These are phyloP conservation scores for Geotrupes spiniger DNA, from an alignment of 2,888 invertebrate species.

Conservation along the genomic window DNA sequence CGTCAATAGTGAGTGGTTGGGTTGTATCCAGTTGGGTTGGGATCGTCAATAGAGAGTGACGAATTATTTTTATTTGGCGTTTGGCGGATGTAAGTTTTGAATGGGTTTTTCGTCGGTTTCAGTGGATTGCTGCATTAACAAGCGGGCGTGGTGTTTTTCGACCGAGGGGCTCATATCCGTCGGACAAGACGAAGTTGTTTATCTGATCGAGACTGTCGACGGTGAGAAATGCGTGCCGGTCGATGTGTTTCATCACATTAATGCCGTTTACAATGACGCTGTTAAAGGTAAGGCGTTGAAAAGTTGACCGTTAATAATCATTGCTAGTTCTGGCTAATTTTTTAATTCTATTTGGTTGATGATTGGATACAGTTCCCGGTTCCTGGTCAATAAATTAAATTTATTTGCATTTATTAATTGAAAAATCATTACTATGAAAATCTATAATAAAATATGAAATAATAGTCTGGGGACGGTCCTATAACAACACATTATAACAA, in stretches of 20 bases:
- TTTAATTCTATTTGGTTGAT: too few relatives aligned
- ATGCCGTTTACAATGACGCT: constrained; percentile 68
- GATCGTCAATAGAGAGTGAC: too few relatives aligned
- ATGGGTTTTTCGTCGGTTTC: constrained; percentile 13
- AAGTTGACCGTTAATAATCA: too few relatives aligned
- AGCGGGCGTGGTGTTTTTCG: constrained; percentile 72
- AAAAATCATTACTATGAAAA: too few relatives aligned
- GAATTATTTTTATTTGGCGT: neutral
- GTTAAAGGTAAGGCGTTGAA: constrained; percentile 52
- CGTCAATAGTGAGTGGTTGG: constrained; percentile 64
- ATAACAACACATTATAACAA: too few relatives aligned
- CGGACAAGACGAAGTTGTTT: constrained; percentile 79
- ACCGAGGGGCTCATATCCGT: constrained; percentile 75
- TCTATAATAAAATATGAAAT: too few relatives aligned
- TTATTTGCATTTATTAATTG: too few relatives aligned
- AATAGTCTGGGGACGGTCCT: too few relatives aligned
- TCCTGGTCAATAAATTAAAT: too few relatives aligned
- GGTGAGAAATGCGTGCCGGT: constrained; percentile 62
- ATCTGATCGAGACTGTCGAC: constrained; percentile 67
- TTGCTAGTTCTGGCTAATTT: too few relatives aligned
- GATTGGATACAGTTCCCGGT: too few relatives aligned
- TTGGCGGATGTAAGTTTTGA: neutral
- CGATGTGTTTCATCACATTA: constrained; percentile 73
- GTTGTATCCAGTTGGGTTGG: neutral
- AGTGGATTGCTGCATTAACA: constrained; percentile 77